Base-by-base conservation (phyloP, 2,797 vertebrate genomes). In the Acomys russatus region DNA sequence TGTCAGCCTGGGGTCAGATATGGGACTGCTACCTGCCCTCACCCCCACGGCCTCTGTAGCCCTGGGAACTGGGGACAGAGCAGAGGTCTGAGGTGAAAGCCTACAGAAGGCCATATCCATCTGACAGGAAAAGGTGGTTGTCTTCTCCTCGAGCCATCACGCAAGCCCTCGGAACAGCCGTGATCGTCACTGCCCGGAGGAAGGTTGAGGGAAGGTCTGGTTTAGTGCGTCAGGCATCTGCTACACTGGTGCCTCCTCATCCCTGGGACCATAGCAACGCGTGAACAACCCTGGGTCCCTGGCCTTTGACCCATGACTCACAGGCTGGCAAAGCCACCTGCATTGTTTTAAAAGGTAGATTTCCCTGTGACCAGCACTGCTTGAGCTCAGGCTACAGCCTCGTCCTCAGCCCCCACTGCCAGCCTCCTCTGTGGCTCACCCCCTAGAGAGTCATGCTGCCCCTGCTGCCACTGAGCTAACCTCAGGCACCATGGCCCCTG, bases 391-490 rank as follows among this genome's bases (percentile, higher is more conserved):
- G 22, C 12, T 14, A 8, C 61, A 28, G 35, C 10, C 8, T 61
- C 2, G 1, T 28, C 15, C 38, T 9, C 76, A 4, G 15, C 28
- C 30, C 15, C 2, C 0, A 1, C 25, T 6, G 61, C 18, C 8
- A 2, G 25, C 38, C 20, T 2, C 30, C 33, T 44, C 6, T 33
- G 38, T 49, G 38, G 38, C 20, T 84, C 28, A 33, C 9, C 66
- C 82, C 82, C 38, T 11, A 49, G 28, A 38, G 63, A 66, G 28
- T 17, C 3, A 2, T 51, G 63, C 82, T 49, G 18, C 9, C 80
- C 18, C 38, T 85, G 76, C 63, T 4, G 10, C 63, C 28, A 49
- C 28, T 22, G 82, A 33, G 63, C 18, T 84, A 66, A 49, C 63
- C 28, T 51, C 5, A 14, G 38, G 63, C 49, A 14, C 30, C 38